Evolutionary conservation across 2,113 vertebrate species (phyloP).

Genomic region (Halichoeres trimaculatus): DNA sequence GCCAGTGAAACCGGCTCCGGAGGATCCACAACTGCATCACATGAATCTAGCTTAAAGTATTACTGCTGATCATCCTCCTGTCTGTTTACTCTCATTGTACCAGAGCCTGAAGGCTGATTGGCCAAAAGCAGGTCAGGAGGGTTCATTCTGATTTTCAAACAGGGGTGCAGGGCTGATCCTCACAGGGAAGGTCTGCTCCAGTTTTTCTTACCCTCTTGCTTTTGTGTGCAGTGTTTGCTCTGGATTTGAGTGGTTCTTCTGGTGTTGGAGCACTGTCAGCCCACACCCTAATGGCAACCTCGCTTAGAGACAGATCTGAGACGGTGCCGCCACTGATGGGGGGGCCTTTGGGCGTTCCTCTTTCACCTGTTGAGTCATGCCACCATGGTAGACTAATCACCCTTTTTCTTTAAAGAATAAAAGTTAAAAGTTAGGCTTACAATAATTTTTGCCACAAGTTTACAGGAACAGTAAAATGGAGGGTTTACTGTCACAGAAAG

Average conservation of each 20-base stretch:
- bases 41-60: slow-evolving; percentile 11
- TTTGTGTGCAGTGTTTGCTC: slow-evolving; percentile 74
- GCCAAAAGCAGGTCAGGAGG: slow-evolving; percentile 60
- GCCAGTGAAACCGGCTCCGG: neutral
- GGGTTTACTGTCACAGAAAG: slow-evolving; percentile 3
- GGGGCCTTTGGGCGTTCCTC: slow-evolving; percentile 55
- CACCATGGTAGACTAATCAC: slow-evolving; percentile 38
- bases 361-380: slow-evolving; percentile 74
- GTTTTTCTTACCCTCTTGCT: slow-evolving; percentile 54
- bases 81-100: slow-evolving; percentile 49
- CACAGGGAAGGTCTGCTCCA: slow-evolving; percentile 62
- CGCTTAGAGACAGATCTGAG: slow-evolving; percentile 43
- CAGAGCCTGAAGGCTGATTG: slow-evolving; percentile 38
- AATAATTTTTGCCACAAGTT: neutral
- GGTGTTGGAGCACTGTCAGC: slow-evolving; percentile 53
- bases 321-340: slow-evolving; percentile 32
- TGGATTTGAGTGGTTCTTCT: slow-evolving; percentile 67
- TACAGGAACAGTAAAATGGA: neutral
- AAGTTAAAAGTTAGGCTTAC: slow-evolving; percentile 5
- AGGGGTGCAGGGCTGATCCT: slow-evolving; percentile 46
- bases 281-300: slow-evolving; percentile 65
- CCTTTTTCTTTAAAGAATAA: slow-evolving; percentile 19
- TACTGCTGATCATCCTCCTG: slow-evolving; percentile 21
- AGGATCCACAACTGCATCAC: slow-evolving; percentile 14
- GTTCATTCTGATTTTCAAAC: slow-evolving; percentile 62